Conservation (phyloP, 1,140 invertebrate genomes). For the Semibalanus balanoides region DNA sequence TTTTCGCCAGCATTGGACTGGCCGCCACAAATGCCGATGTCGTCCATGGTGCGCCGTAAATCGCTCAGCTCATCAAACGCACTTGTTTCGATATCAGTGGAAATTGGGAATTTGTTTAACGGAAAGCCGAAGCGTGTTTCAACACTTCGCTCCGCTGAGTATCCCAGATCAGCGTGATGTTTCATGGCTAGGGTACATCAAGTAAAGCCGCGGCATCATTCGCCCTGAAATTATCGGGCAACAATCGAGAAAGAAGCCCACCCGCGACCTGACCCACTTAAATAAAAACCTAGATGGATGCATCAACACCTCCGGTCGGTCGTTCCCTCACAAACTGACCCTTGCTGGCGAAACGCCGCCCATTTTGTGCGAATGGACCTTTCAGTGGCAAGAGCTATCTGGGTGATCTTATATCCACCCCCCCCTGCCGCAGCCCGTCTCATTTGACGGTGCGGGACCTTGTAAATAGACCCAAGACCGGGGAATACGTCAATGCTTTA, state of each 20-base stretch:
- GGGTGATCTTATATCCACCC: not conserved
- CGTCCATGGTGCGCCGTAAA: not conserved
- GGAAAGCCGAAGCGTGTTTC: not conserved
- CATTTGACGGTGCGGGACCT: not conserved
- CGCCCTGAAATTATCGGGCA: not conserved
- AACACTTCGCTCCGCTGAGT: not conserved
- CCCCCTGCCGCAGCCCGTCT: not conserved
- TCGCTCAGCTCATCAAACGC: not conserved
- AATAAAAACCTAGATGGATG: not conserved
- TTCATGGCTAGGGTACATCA: not conserved
- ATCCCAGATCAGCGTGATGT: not conserved
- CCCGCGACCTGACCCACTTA: not conserved
- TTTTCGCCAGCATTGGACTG: not conserved
- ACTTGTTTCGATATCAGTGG: not conserved
- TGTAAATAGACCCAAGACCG: not conserved
- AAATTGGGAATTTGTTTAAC: not conserved
- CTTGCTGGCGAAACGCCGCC: not conserved
- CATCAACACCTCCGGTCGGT: not conserved
- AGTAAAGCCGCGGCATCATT: not conserved
- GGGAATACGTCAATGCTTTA: not conserved
- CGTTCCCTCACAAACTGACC: not conserved
- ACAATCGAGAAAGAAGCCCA: not conserved
- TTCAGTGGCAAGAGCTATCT: not conserved
- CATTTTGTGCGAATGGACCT: not conserved
- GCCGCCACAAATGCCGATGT: not conserved